phyloP scores from a whole-genome alignment of 1,140 invertebrate genomes.

The Archegozetes longisetosus region DNA sequence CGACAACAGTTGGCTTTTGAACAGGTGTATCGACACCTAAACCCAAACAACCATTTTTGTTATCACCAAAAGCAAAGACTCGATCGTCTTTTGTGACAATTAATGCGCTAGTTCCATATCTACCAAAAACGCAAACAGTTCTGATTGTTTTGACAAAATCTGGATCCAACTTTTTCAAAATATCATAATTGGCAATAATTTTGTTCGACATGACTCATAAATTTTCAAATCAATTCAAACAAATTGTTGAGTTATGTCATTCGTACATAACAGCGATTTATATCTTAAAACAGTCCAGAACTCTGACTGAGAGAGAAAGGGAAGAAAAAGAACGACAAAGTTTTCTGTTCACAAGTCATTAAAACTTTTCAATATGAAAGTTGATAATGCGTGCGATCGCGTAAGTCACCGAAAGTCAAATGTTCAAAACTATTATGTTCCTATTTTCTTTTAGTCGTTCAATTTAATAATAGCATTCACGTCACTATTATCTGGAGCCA shows the following conservation, averaged over 20 bases:
- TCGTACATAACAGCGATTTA: not conserved
- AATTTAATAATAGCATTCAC: too few relatives aligned
- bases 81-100: slow-evolving; percentile 3
- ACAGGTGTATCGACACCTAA: not conserved
- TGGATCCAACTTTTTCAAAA: not conserved
- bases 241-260: not conserved
- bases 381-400: too few relatives aligned
- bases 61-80: slow-evolving; percentile 7
- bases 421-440: too few relatives aligned
- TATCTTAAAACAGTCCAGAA: not conserved
- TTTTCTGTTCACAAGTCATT: too few relatives aligned
- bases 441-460: too few relatives aligned
- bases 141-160: slow-evolving; percentile 2
- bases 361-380: too few relatives aligned
- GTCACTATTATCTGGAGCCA: too few relatives aligned
- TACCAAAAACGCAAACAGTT: not conserved
- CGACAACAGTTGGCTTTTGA: not conserved
- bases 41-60: not conserved
- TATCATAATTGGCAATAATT: not conserved
- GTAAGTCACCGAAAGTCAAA: too few relatives aligned
- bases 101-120: not conserved
- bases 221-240: not conserved
- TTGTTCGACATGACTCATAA: not conserved
- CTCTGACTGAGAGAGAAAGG: not conserved
- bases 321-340: not conserved